Evolutionary conservation across 2,888 invertebrate species (phyloP), one percentile per base, ranked within the genome.

Genomic region (Drosophila paracracens): DNA sequence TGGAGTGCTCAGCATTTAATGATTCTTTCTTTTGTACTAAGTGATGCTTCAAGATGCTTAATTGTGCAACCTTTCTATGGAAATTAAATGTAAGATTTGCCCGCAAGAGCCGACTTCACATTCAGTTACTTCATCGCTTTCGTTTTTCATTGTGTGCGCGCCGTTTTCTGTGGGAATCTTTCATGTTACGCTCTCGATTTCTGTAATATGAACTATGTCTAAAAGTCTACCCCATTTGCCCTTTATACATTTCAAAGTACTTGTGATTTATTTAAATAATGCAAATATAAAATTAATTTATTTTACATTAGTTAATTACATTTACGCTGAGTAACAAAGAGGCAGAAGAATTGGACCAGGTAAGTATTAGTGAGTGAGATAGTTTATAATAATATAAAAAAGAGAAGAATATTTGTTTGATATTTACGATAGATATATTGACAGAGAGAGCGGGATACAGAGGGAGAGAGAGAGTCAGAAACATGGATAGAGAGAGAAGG

Each of bases 31-130:
- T 62, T 53, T 53, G 27, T 62, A 40, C 56, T 36, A 21, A n/a
- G 53, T 59, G 57, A 40, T 73, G 61, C 69, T 74, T 81, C 76
- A 79, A 79, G 81, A 74, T 71, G 83, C 77, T 87, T 90, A 90
- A 88, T 87, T 87, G 89, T 87, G 87, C 87, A 85, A 88, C 90
- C 79, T 86, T 86, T 88, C 83, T 74, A 81, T 88, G 75, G 83
- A 88, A 88, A 86, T 82, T 77, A 84, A 83, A 63, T 83, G 77
- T 74, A 79, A 76, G 72, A 72, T 60, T 40, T 59, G 61, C 62
- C 48, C 71, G 31, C 50, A 59, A 70, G 56, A 53, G 46, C 38
- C n/a, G 40, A 64, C 63, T 71, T 50, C 58, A 66, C 62, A 52
- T 68, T 58, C 63, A 73, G 80, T 90, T 87, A 90, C 90, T 90